These are phyloP conservation scores for Spongilla lacustris DNA, from an alignment of 37 sponge, comb jelly and placozoan species.

Conservation along the genomic window DNA sequence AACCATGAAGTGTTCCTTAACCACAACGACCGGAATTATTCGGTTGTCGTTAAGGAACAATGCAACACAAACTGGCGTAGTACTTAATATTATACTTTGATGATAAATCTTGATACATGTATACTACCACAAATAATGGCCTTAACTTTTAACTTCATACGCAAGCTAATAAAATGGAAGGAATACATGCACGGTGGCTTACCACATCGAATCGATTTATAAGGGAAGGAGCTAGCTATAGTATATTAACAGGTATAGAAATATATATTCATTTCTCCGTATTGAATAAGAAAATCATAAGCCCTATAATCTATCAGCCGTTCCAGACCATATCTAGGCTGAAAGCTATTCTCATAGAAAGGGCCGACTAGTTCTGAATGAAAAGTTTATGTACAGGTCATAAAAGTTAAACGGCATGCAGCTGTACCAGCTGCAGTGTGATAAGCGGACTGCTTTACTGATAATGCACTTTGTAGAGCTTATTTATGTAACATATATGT, in stretches of 20 bases:
- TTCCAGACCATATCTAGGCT: background rate
- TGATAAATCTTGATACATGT: background rate
- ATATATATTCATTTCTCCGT: background rate
- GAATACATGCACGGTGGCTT: slow-evolving; percentile 1
- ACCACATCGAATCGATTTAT: slow-evolving; percentile 1
- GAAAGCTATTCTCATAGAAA: background rate
- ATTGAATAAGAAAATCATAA: background rate
- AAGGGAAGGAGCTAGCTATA: background rate
- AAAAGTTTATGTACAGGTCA: background rate
- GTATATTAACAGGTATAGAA: background rate
- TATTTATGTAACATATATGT: slow-evolving; percentile 1
- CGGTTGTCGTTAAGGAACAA: too few relatives aligned
- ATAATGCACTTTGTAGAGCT: background rate
- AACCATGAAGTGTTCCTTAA: too few relatives aligned
- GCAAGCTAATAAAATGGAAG: background rate
- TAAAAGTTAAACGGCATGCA: background rate
- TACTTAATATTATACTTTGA: slow-evolving; percentile 1
- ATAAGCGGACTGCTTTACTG: slow-evolving; percentile 1
- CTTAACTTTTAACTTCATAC: background rate
- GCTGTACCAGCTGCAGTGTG: background rate
- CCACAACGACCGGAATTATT: too few relatives aligned
- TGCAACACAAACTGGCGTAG: background rate
- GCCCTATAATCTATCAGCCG: slow-evolving; percentile 1
- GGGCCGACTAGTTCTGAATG: background rate
- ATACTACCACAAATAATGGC: background rate